phyloP scores from a whole-genome alignment of 1,140 invertebrate genomes.

The Bombus turneri region DNA sequence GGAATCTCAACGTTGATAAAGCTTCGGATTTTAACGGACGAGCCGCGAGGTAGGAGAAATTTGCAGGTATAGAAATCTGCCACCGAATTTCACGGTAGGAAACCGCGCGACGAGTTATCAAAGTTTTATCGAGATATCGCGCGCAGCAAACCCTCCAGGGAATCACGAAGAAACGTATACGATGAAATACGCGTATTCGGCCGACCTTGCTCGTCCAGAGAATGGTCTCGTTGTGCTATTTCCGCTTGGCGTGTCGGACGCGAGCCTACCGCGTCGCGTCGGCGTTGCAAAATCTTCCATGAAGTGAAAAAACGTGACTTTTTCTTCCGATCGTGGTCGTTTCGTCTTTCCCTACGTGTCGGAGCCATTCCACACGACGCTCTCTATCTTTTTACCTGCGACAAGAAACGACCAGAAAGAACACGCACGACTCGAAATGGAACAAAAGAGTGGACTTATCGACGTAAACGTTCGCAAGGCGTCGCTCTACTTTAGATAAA shows the following conservation, averaged over 20 bases:
- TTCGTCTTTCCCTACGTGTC: too few relatives aligned
- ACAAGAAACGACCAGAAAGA: too few relatives aligned
- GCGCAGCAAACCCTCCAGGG: too few relatives aligned
- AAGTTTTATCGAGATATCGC: neutral
- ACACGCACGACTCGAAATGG: too few relatives aligned
- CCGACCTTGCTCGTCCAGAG: neutral
- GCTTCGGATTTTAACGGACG: neutral
- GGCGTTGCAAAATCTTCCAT: neutral
- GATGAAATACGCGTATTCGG: neutral
- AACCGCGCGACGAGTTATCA: neutral
- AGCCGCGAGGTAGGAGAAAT: too few relatives aligned
- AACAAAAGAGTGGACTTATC: too few relatives aligned
- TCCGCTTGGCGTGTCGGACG: neutral
- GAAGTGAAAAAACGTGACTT: neutral
- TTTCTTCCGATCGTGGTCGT: neutral
- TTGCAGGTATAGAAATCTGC: too few relatives aligned
- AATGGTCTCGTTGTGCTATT: slow-evolving; percentile 14
- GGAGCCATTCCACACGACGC: too few relatives aligned
- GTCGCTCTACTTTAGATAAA: too few relatives aligned
- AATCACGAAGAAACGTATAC: too few relatives aligned
- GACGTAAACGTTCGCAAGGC: too few relatives aligned
- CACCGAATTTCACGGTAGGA: neutral
- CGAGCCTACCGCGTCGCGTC: neutral
- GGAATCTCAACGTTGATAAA: neutral
- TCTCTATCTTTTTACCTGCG: too few relatives aligned